Evolutionary conservation across 2,797 vertebrate species (phyloP).

Genomic region (Myotis myotis): DNA sequence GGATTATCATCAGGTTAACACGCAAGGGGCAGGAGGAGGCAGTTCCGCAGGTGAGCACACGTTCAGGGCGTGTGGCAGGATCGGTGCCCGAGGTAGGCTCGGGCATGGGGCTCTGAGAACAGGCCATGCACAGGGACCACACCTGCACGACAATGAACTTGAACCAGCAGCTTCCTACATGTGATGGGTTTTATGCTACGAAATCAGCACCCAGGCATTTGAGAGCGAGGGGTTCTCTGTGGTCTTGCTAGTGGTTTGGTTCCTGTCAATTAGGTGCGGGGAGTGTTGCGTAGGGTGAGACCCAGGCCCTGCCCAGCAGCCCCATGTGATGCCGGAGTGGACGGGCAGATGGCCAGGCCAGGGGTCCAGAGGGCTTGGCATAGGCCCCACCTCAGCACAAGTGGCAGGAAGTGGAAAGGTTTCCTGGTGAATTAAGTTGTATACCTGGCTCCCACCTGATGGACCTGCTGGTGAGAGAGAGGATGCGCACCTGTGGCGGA

Average conservation of each 20-base stretch:
- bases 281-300: neutral
- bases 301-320: neutral
- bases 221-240: neutral
- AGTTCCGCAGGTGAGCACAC: rapidly evolving
- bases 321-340: rapidly evolving
- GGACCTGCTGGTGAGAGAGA: neutral
- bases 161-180: neutral
- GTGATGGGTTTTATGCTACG: neutral
- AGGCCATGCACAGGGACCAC: neutral
- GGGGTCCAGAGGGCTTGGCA: neutral
- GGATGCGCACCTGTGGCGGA: neutral
- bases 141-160: rapidly evolving
- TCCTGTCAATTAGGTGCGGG: neutral
- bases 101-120: neutral
- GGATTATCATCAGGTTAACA: neutral
- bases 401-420: neutral
- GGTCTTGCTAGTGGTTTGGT: neutral
- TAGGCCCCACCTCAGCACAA: neutral
- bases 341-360: neutral
- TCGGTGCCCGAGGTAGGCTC: neutral
- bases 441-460: neutral
- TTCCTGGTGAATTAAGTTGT: neutral
- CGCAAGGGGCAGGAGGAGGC: neutral
- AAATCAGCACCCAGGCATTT: too few species aligned
- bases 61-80: neutral